These are phyloP conservation scores for Drosophila santomea DNA, from an alignment of 1,140 invertebrate genomes.

Conservation along the genomic window DNA sequence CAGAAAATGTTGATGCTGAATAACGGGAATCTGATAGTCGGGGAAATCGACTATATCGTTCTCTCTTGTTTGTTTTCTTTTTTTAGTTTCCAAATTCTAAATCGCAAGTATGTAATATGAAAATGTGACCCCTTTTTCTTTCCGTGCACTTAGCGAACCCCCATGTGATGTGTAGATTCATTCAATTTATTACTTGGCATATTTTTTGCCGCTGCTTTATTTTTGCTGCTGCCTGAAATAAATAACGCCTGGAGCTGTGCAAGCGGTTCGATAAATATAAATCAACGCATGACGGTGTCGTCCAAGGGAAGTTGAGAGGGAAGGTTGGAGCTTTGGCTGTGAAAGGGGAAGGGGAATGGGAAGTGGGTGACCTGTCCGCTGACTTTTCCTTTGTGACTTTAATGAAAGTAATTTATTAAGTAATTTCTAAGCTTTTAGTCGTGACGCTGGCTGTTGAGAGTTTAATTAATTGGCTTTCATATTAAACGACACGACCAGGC, in stretches of 20 bases:
- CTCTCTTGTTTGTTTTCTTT: too few species aligned
- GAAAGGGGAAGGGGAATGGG: background rate
- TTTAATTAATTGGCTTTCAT: conserved; percentile 81
- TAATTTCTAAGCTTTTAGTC: conserved; percentile 82
- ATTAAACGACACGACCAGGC: conserved; percentile 64
- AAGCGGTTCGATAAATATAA: conserved; percentile 78
- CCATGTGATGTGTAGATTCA: conserved; percentile 48
- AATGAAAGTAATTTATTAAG: conserved; percentile 82
- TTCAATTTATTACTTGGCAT: conserved; percentile 77
- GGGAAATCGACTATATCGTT: too few species aligned
- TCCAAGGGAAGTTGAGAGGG: conserved; percentile 39
- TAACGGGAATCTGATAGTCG: too few species aligned
- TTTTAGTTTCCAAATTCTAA: background rate
- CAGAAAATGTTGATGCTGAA: too few species aligned
- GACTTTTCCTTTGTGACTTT: conserved; percentile 77
- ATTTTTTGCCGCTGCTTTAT: conserved; percentile 60
- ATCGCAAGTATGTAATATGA: background rate
- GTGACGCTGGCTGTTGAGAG: conserved; percentile 73
- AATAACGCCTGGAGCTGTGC: conserved; percentile 72
- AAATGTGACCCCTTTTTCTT: background rate
- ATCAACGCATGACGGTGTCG: conserved; percentile 76
- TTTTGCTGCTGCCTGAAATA: conserved; percentile 63
- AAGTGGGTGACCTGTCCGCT: conserved; percentile 27
- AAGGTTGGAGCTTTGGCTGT: too few species aligned
- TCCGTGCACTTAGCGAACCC: background rate